A percentile compares a stretch with the other conserved stretches of the same genome.
These are phyloP conservation scores for Idaea biselata DNA, from an alignment of 2,888 invertebrate species.

Conservation along the genomic window DNA sequence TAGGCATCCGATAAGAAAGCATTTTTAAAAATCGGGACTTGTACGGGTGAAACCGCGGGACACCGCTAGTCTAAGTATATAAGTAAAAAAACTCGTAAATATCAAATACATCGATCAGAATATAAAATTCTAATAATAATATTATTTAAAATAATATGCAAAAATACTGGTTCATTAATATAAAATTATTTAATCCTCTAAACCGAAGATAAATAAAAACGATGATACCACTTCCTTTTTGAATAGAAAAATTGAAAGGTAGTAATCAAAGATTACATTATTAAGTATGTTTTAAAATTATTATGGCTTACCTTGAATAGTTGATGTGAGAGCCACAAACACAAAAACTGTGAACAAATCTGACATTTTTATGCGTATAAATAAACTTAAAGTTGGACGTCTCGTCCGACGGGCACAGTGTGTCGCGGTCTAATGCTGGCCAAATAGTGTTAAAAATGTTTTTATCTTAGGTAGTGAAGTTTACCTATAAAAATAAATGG, in stretches of 20 bases:
- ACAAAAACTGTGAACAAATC: neutral
- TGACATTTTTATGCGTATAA: neutral
- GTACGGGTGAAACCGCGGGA: too few species aligned
- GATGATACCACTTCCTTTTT: neutral
- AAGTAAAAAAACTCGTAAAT: neutral
- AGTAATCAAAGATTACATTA: too few species aligned
- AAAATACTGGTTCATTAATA: neutral
- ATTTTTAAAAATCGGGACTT: too few species aligned
- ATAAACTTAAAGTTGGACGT: neutral
- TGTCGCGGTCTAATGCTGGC: neutral
- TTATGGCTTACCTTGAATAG: neutral
- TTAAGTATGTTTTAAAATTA: neutral
- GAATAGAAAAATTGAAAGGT: neutral
- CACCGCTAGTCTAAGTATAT: too few species aligned
- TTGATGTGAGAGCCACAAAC: neutral
- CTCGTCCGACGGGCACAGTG: neutral
- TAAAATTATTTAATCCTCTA: neutral
- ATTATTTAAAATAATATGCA: neutral
- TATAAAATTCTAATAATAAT: neutral
- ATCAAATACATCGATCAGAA: conserved; percentile 1
- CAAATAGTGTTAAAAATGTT: neutral
- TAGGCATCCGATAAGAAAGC: too few species aligned
- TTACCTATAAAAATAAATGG: neutral
- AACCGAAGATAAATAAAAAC: neutral
- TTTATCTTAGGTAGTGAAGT: neutral